Conservation (phyloP, 2,797 vertebrate genomes). For the Arrhamphus sclerolepis region DNA sequence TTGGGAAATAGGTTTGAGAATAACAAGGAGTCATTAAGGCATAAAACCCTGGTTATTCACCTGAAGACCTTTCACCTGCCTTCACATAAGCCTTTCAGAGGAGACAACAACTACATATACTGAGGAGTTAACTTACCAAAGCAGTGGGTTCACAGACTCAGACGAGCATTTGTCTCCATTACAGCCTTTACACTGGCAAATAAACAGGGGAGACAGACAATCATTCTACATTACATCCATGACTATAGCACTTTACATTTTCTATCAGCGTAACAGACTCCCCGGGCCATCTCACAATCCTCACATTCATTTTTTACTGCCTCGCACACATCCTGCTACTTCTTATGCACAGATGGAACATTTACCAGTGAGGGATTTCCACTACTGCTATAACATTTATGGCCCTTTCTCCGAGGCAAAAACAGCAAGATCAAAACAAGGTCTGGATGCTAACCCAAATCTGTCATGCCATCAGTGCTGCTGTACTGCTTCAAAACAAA, state of each 20-base stretch:
- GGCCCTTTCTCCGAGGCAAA: constrained; percentile 56
- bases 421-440: constrained; percentile 56
- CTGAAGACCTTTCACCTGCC: constrained; percentile 69
- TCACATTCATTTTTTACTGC: constrained; percentile 66
- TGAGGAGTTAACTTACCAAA: constrained; percentile 42
- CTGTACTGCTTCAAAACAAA: constrained; percentile 43
- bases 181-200: constrained; percentile 66
- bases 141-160: constrained; percentile 57
- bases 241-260: constrained; percentile 79
- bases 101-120: constrained; percentile 11
- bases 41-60: constrained; percentile 71
- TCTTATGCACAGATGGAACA: constrained; percentile 63
- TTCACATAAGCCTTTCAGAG: constrained; percentile 35
- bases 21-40: constrained; percentile 80
- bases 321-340: constrained; percentile 33
- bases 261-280: constrained; percentile 74
- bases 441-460: constrained; percentile 62
- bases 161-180: constrained; percentile 78
- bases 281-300: constrained; percentile 63
- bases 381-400: constrained; percentile 54
- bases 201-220: constrained; percentile 79
- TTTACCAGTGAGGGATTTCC: constrained; percentile 62
- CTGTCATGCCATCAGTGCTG: constrained; percentile 52
- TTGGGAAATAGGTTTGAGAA: constrained; percentile 74
- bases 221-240: constrained; percentile 79